phyloP scores from a whole-genome alignment of 2,888 invertebrate genomes.

The Pterostichus madidus region DNA sequence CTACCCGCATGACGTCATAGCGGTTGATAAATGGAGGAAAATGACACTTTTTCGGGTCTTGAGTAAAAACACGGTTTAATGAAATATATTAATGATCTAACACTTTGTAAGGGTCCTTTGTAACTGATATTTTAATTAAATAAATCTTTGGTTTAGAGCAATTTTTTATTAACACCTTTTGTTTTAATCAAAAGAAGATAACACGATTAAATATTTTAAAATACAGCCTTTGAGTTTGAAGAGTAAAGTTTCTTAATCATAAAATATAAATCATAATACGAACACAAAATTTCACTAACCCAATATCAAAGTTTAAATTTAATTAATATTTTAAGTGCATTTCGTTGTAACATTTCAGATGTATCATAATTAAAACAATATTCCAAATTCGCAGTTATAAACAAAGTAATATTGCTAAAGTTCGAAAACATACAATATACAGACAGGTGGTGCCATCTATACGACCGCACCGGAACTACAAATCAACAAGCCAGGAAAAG shows the following conservation, averaged over 20 bases:
- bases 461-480: background rate
- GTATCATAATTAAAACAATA: conserved; percentile 45
- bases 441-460: conserved; percentile 44
- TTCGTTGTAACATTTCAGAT: conserved; percentile 24
- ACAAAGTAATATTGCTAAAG: conserved; percentile 8
- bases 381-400: conserved; percentile 26
- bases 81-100: conserved; percentile 32
- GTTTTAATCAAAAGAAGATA: too few relatives aligned
- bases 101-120: conserved; percentile 17
- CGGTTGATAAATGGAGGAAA: conserved; percentile 4
- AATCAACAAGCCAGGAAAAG: conserved; percentile 22
- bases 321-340: conserved; percentile 26
- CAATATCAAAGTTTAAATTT: conserved; percentile 45
- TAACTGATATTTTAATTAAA: conserved; percentile 24
- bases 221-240: too few relatives aligned
- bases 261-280: conserved; percentile 29
- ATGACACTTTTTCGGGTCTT: conserved; percentile 24
- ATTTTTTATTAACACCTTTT: too few relatives aligned
- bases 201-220: too few relatives aligned
- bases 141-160: background rate
- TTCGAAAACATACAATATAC: background rate
- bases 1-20: conserved; percentile 24
- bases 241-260: conserved; percentile 18
- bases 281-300: conserved; percentile 29
- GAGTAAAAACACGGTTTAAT: background rate